Conservation (phyloP, 2,113 vertebrate species). For the Rhineura floridana region DNA sequence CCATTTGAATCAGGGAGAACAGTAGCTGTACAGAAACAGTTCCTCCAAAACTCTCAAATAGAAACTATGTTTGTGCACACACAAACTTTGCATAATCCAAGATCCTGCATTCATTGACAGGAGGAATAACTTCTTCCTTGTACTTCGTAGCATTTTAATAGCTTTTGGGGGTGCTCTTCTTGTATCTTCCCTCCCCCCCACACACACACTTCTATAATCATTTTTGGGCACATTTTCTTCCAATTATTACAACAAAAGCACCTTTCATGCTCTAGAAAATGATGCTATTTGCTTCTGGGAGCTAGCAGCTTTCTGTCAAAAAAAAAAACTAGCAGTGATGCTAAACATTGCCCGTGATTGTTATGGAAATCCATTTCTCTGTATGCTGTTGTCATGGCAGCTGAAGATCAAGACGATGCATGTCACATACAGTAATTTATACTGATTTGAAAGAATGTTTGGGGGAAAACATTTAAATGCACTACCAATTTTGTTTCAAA, state of each 20-base stretch:
- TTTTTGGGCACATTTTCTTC: constrained; percentile 62
- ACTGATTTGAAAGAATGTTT: constrained; percentile 67
- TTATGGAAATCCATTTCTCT: constrained; percentile 76
- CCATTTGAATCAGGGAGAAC: neutral
- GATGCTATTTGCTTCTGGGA: constrained; percentile 59
- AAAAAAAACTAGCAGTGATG: constrained; percentile 54
- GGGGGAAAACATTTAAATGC: constrained; percentile 56
- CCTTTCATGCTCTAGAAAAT: constrained; percentile 62
- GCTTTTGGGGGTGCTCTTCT: neutral
- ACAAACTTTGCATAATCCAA: neutral
- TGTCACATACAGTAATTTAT: constrained; percentile 58
- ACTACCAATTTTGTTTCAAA: constrained; percentile 57
- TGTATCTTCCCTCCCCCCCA: neutral
- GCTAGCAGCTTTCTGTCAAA: constrained; percentile 53
- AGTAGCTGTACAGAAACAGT: neutral
- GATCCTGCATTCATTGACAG: neutral
- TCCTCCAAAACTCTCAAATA: neutral
- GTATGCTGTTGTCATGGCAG: constrained; percentile 73
- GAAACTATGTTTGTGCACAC: neutral
- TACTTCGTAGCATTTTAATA: constrained; percentile 27
- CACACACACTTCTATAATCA: constrained; percentile 40
- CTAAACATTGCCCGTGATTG: constrained; percentile 69
- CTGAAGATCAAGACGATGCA: constrained; percentile 69
- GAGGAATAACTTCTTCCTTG: neutral
- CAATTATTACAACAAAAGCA: constrained; percentile 66